phyloP scores from a whole-genome alignment of 2,113 vertebrate species.

The Anthoscopus minutus region DNA sequence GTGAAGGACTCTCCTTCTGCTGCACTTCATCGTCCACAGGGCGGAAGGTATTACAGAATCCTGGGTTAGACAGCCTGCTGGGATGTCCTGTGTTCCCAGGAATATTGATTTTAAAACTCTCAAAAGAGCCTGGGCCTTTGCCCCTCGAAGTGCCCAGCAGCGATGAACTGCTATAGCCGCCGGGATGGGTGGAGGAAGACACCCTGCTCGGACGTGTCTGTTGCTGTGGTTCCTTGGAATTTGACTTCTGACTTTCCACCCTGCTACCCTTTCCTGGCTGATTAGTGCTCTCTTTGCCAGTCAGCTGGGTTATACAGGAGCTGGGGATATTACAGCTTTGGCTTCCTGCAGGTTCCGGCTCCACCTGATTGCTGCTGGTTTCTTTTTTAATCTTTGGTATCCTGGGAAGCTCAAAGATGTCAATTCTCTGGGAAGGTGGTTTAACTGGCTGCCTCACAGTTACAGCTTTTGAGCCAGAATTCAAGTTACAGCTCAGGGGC shows the following conservation, averaged over 20 bases:
- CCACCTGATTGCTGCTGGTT: neutral
- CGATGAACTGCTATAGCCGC: conserved; percentile 1
- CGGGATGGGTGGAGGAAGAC: conserved; percentile 51
- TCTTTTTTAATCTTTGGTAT: conserved; percentile 93
- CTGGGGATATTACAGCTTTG: conserved; percentile 68
- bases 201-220: conserved; percentile 21
- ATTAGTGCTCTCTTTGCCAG: conserved; percentile 73
- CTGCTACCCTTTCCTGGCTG: conserved; percentile 34
- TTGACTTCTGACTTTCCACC: conserved; percentile 64
- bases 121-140: conserved; percentile 62
- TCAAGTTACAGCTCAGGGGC: neutral
- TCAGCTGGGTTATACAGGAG: conserved; percentile 77
- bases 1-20: conserved; percentile 61
- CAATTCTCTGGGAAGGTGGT: conserved; percentile 71
- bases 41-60: conserved; percentile 72
- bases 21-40: conserved; percentile 68
- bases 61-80: conserved; percentile 65
- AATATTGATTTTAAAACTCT: conserved; percentile 89
- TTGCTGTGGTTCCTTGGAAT: conserved; percentile 54
- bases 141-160: conserved; percentile 34
- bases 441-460: conserved; percentile 64
- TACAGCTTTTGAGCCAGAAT: conserved; percentile 4
- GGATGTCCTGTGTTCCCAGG: conserved; percentile 82
- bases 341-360: neutral
- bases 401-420: conserved; percentile 84